These are phyloP conservation scores for Buceros bicornis DNA, from an alignment of 2,797 vertebrate genomes.

Conservation along the genomic window DNA sequence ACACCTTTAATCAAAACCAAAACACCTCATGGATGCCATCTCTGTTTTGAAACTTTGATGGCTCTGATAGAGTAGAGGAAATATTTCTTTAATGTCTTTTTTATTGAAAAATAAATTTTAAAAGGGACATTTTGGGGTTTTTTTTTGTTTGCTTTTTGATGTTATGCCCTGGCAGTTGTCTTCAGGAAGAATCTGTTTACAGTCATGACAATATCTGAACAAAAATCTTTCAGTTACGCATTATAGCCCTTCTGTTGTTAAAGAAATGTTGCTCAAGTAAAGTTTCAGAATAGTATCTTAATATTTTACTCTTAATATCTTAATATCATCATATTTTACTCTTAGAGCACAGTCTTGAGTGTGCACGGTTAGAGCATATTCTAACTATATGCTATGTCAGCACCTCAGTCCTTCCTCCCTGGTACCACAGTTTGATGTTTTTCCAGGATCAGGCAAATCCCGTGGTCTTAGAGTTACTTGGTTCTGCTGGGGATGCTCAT, in stretches of 20 bases:
- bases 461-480: background rate
- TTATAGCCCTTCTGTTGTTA: background rate
- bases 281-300: background rate
- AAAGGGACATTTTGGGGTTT: background rate
- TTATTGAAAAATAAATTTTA: background rate
- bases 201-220: background rate
- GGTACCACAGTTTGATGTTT: background rate
- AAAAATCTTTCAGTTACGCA: background rate
- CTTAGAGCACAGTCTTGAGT: background rate
- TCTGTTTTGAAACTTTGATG: constrained; percentile 8
- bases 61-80: background rate
- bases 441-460: background rate
- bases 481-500: background rate
- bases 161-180: background rate
- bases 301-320: background rate
- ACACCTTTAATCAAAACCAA: background rate
- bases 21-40: background rate
- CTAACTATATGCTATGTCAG: background rate
- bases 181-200: background rate
- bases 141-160: background rate
- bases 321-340: background rate
- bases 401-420: background rate
- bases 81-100: background rate
- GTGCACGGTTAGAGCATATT: background rate
- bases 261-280: background rate